Evolutionary conservation across 2,888 invertebrate species (phyloP).

Genomic region (Keiferia lycopersicella): DNA sequence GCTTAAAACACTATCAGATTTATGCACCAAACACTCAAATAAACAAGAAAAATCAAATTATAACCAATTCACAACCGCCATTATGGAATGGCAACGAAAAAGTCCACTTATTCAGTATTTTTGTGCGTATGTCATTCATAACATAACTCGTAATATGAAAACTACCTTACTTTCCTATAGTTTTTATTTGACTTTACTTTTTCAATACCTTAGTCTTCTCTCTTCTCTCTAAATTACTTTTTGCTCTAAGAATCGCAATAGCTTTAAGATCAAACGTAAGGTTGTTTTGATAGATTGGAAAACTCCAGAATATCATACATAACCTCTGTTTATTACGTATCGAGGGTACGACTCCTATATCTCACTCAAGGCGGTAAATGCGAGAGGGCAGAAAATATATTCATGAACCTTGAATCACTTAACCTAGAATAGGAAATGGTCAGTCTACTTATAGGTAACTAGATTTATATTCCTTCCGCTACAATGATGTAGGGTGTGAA

Average conservation of each 20-base stretch:
- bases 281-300: slow-evolving; percentile 7
- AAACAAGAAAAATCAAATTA: no score
- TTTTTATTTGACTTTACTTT: no score
- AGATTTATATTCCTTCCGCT: neutral
- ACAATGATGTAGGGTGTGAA: neutral
- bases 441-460: neutral
- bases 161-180: no score
- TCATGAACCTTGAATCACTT: slow-evolving; percentile 3
- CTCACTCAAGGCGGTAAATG: neutral
- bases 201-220: no score
- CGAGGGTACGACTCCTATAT: neutral
- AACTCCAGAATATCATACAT: neutral
- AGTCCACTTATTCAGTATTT: no score
- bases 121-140: no score
- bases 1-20: no score
- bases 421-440: neutral
- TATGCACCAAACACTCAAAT: no score
- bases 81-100: no score
- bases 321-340: slow-evolving; percentile 14
- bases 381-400: slow-evolving; percentile 5
- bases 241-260: neutral
- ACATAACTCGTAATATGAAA: no score
- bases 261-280: slow-evolving; percentile 14
- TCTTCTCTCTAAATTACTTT: no score
- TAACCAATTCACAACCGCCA: no score